A percentile compares a stretch with the other conserved stretches of the same genome.
phyloP scores from a whole-genome alignment of 2,797 vertebrate genomes.

The Acanthurus tractus region DNA sequence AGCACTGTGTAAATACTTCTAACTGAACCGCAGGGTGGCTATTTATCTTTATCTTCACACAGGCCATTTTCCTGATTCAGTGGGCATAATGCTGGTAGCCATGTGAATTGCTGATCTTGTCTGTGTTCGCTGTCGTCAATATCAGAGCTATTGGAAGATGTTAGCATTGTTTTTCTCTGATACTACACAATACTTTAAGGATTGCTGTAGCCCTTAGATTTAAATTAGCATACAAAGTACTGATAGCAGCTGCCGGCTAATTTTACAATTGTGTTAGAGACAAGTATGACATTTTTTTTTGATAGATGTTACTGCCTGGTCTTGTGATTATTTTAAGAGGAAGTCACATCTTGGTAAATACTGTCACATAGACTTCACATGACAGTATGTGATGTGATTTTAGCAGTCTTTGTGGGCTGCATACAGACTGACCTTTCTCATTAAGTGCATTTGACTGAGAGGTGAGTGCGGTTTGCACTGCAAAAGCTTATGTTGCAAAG shows the following conservation, averaged over 20 bases:
- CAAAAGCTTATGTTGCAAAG: constrained; percentile 58
- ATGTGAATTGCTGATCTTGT: not conserved
- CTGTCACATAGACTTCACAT: constrained; percentile 1
- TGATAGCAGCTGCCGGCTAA: not conserved
- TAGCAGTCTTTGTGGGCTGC: constrained; percentile 24
- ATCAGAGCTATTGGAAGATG: not conserved
- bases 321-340: constrained; percentile 12
- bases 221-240: not conserved
- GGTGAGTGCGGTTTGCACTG: constrained; percentile 53
- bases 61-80: not conserved
- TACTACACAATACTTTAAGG: not conserved
- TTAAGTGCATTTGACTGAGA: constrained; percentile 47
- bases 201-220: not conserved
- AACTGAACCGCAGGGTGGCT: not conserved
- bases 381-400: constrained; percentile 17
- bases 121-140: not conserved
- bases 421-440: constrained; percentile 57
- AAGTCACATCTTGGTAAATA: constrained; percentile 6
- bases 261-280: not conserved
- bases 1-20: not conserved
- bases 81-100: not conserved
- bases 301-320: not conserved
- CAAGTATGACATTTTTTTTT: not conserved
- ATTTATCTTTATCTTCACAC: not conserved
- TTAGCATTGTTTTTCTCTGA: not conserved